phyloP scores from a whole-genome alignment of 35 echinoderm and acorn worm genomes.

The Chiridota heheva region DNA sequence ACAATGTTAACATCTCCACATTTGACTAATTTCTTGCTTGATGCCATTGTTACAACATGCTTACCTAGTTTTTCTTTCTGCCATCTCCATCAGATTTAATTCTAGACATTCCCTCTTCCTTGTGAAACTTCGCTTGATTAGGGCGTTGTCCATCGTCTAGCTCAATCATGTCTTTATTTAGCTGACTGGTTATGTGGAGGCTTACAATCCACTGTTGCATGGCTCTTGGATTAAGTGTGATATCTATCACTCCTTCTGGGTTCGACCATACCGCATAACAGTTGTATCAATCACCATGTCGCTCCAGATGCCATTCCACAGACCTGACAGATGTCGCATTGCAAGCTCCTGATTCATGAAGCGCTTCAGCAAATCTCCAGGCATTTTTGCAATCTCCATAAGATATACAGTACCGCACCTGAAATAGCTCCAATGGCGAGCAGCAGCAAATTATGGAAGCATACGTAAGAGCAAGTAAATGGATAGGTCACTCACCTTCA shows the following conservation, averaged over 20 bases:
- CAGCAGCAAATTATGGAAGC: conserved; percentile 27
- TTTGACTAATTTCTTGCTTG: too few species aligned
- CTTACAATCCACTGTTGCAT: background rate
- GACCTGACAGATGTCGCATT: conserved; percentile 7
- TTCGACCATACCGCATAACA: conserved; percentile 20
- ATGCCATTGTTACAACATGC: too few species aligned
- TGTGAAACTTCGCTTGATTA: too few species aligned
- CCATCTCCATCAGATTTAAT: too few species aligned
- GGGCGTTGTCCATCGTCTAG: too few species aligned
- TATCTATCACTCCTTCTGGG: background rate
- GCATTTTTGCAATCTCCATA: background rate
- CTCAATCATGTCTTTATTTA: too few species aligned
- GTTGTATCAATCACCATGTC: conserved; percentile 32
- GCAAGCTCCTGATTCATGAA: conserved; percentile 24
- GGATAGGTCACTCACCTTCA: background rate
- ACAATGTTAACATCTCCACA: too few species aligned
- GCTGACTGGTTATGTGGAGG: conserved; percentile 1
- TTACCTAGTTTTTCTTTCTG: too few species aligned
- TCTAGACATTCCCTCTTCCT: too few species aligned
- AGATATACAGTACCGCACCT: conserved; percentile 22
- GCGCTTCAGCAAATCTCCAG: background rate
- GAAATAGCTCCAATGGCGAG: background rate
- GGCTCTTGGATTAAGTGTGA: background rate
- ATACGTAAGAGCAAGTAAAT: background rate
- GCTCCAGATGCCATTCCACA: conserved; percentile 27